A percentile compares a stretch with the other conserved stretches of the same genome.
phyloP scores from a whole-genome alignment of 1,140 invertebrate species.

The Platyscapa corneri region DNA sequence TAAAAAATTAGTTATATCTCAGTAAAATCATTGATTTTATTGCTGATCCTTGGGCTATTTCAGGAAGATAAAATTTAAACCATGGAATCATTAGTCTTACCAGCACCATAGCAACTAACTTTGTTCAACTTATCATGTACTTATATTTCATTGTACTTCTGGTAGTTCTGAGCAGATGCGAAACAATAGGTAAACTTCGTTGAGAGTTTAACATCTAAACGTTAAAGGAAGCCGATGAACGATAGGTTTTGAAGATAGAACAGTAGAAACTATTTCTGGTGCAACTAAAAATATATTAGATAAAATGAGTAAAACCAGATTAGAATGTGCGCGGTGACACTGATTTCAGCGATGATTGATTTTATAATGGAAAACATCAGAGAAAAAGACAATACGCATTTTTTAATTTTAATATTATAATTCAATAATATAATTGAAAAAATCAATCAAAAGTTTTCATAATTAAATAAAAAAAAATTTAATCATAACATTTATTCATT shows the following conservation, averaged over 20 bases:
- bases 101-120: not conserved
- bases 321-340: too few species aligned
- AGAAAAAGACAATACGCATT: too few species aligned
- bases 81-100: not conserved
- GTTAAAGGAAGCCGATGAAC: too few species aligned
- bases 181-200: not conserved
- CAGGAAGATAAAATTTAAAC: not conserved
- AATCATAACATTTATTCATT: too few species aligned
- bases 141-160: not conserved
- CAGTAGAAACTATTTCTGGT: not conserved
- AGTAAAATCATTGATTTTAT: too few species aligned
- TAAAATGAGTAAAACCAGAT: not conserved
- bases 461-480: too few species aligned
- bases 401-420: too few species aligned
- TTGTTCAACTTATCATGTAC: not conserved
- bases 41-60: not conserved
- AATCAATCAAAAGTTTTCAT: too few species aligned
- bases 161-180: not conserved
- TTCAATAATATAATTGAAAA: too few species aligned
- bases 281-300: not conserved
- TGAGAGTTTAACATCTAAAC: not conserved
- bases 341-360: too few species aligned
- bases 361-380: too few species aligned
- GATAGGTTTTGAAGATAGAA: not conserved
- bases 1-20: too few species aligned